Evolutionary conservation across 2,888 invertebrate species (phyloP), one percentile per base, ranked within the genome.

Genomic region (Synergus umbraculus): DNA sequence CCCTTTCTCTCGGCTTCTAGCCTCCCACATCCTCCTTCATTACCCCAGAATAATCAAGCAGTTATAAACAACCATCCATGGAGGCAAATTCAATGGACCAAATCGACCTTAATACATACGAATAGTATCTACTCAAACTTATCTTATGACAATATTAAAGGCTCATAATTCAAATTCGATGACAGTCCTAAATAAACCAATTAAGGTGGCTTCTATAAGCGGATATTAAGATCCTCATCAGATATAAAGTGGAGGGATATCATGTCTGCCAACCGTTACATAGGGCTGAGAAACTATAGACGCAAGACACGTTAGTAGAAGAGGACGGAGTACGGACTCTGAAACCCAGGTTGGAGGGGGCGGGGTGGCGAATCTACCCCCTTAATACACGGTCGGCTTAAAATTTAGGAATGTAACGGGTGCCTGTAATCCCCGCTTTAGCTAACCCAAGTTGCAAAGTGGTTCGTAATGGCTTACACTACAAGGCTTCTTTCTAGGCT

Each of bases 141-240:
- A n/a, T 13, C 8, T 54, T n/a, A 9, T 66, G 18, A 78, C 67
- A 69, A 80, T 81, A 86, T 87, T 84, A 83, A 85, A 87, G 81
- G 67, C 78, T 86, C 84, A 84, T 86, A 87, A 87, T 82, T 87
- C 87, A 86, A 83, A 81, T 84, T 81, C 78, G 58, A 67, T 81
- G 85, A 82, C 85, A 84, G 84, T 79, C 84, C 82, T 78, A 82
- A 85, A 86, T 83, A 86, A 87, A 85, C 84, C 86, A 87, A 88
- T 88, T 87, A 87, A 81, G 79, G 41, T 41, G 44, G 44, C 63
- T 60, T 82, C 80, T 78, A 81, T 84, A 79, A 82, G 78, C 83
- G 87, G 86, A 88, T 88, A 87, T 88, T 87, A 87, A 84, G 85
- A 87, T 85, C 80, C 81, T 78, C 8, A 76, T 29, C 22, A 29